Conservation (phyloP, 2,113 vertebrate species). For the Andinoacara biseriatus region DNA sequence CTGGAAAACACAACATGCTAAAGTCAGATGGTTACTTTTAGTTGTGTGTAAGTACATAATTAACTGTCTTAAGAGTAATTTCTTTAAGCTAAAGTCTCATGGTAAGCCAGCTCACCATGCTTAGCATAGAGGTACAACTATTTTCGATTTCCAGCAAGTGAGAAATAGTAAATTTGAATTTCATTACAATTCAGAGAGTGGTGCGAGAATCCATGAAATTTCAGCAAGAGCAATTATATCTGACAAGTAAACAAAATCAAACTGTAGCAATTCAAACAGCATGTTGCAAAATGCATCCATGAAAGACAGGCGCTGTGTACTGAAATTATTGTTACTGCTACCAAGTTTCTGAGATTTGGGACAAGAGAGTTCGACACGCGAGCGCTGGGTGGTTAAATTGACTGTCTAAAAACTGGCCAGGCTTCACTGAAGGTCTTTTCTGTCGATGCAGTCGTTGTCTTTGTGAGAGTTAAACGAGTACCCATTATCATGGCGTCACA, state of each 20-base stretch:
- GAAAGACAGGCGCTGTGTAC: neutral
- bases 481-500: conserved; percentile 9
- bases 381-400: neutral
- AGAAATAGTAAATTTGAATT: neutral
- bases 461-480: conserved; percentile 27
- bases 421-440: conserved; percentile 25
- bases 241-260: conserved; percentile 7
- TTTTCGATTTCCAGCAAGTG: neutral
- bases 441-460: conserved; percentile 9
- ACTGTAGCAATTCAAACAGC: neutral
- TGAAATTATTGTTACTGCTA: neutral
- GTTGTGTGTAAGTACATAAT: neutral
- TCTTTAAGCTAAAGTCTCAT: neutral
- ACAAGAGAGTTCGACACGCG: neutral
- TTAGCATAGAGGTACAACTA: neutral
- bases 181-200: neutral
- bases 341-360: neutral
- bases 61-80: neutral
- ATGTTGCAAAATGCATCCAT: neutral
- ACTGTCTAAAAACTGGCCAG: neutral
- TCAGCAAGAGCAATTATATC: neutral
- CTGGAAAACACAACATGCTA: neutral
- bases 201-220: neutral
- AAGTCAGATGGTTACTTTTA: neutral
- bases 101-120: neutral